Evolutionary conservation across 2,888 invertebrate species (phyloP).

Genomic region (Drosophila aldrichi): DNA sequence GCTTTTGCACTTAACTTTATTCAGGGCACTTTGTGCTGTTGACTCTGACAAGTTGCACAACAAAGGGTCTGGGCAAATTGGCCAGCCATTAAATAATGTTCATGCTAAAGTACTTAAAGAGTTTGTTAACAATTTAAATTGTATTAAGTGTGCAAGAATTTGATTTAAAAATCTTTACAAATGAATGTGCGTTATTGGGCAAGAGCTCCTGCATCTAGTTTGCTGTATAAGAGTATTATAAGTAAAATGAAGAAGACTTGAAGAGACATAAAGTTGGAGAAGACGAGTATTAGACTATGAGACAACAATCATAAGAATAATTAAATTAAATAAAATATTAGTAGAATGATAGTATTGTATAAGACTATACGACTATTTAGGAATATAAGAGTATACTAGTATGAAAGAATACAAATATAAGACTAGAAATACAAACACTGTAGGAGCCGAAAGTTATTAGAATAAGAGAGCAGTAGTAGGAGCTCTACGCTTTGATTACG

Average conservation of each 20-base stretch:
- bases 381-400: background rate
- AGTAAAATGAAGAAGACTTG: no score
- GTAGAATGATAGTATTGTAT: background rate
- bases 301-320: background rate
- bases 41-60: constrained; percentile 11
- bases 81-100: constrained; percentile 1
- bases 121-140: background rate
- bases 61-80: constrained; percentile 1
- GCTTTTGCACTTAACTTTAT: constrained; percentile 34
- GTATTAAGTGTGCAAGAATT: background rate
- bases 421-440: no score
- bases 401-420: no score
- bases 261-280: background rate
- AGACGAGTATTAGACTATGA: background rate
- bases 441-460: background rate
- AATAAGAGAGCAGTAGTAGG: background rate
- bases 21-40: constrained; percentile 13
- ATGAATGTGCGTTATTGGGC: no score
- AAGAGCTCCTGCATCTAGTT: no score
- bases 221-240: no score
- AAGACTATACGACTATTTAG: background rate
- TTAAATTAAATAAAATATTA: background rate
- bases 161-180: background rate
- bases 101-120: background rate
- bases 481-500: background rate